phyloP scores from a whole-genome alignment of 2,113 vertebrate species.

The Ranitomeya imitator region DNA sequence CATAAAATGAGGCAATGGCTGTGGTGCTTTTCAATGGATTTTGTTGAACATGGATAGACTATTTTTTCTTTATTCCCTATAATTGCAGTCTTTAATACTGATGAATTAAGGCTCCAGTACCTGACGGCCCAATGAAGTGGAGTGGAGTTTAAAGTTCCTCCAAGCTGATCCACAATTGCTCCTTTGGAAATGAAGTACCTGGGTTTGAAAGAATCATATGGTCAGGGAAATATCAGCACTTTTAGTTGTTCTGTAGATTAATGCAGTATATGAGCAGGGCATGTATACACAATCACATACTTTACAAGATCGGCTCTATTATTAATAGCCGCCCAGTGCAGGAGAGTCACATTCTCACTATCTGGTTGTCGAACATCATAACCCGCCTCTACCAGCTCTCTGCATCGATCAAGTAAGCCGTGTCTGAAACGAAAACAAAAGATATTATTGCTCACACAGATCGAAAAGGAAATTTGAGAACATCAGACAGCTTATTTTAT shows the following conservation, averaged over 20 bases:
- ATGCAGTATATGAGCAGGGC: background rate
- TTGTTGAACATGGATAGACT: too few species aligned
- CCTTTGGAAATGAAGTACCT: constrained; percentile 96
- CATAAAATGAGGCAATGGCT: too few species aligned
- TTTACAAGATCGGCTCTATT: constrained; percentile 90
- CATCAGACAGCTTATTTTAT: background rate
- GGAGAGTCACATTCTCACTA: constrained; percentile 92
- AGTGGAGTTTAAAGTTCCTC: constrained; percentile 94
- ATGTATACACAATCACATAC: constrained; percentile 70
- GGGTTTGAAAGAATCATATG: constrained; percentile 33
- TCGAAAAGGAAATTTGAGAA: background rate
- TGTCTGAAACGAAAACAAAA: constrained; percentile 75
- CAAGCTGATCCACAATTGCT: constrained; percentile 88
- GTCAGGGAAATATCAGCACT: background rate
- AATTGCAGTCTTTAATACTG: too few species aligned
- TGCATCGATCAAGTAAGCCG: constrained; percentile 88
- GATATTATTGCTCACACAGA: background rate
- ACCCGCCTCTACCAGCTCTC: constrained; percentile 92
- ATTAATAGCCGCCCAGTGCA: constrained; percentile 98
- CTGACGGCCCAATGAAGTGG: constrained; percentile 97
- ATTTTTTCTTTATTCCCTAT: too few species aligned
- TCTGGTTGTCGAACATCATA: constrained; percentile 91
- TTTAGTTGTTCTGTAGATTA: background rate
- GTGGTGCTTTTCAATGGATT: too few species aligned
- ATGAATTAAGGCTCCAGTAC: constrained; percentile 66